These are phyloP conservation scores for Limnephilus marmoratus DNA, from an alignment of 2,888 invertebrate species.

Conservation along the genomic window DNA sequence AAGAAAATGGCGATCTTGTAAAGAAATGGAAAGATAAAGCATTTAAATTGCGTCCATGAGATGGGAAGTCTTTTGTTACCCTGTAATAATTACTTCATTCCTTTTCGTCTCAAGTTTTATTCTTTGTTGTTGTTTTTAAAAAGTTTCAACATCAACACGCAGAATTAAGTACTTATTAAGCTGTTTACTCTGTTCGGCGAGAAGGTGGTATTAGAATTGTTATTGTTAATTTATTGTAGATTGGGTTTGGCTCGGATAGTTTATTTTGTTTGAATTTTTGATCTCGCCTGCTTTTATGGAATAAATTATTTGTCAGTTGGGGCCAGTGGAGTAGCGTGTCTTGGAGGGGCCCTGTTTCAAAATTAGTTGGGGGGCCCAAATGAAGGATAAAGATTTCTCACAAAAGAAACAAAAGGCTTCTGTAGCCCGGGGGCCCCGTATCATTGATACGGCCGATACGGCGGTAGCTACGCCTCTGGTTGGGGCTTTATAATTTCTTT, in stretches of 20 bases:
- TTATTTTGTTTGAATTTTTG: background rate
- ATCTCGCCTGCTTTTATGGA: background rate
- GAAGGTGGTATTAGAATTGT: background rate
- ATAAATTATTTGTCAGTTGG: background rate
- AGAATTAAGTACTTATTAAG: background rate
- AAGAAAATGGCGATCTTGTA: background rate
- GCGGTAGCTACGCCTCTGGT: too few relatives aligned
- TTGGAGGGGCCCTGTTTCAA: too few relatives aligned
- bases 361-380: too few relatives aligned
- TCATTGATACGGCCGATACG: too few relatives aligned
- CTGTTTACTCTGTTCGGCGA: background rate
- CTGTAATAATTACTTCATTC: constrained; percentile 31
- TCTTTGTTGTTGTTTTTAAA: constrained; percentile 28
- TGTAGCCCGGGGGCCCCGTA: too few relatives aligned
- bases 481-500: background rate
- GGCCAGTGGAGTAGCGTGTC: too few relatives aligned
- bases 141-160: background rate
- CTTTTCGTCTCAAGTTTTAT: constrained; percentile 34
- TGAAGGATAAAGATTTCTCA: too few relatives aligned
- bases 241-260: background rate
- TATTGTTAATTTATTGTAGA: background rate
- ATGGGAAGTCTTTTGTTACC: background rate
- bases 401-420: too few relatives aligned
- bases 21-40: background rate
- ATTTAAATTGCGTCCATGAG: constrained; percentile 28